Evolutionary conservation across 2,797 vertebrate genomes (phyloP).

Genomic region (Rhabdomys pumilio): DNA sequence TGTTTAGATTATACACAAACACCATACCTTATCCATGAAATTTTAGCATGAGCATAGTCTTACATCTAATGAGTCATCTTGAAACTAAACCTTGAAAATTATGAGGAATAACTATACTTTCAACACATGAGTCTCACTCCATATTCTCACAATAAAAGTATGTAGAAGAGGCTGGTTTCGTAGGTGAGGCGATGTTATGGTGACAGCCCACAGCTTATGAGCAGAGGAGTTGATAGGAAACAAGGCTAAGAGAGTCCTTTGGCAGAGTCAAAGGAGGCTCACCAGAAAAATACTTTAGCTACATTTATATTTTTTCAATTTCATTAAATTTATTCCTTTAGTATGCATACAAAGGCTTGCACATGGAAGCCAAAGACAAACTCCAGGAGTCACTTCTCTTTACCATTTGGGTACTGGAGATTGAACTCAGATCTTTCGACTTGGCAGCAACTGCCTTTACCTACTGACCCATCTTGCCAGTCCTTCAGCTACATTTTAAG

Average conservation of each 20-base stretch:
- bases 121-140: not conserved
- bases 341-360: not conserved
- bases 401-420: not conserved
- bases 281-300: not conserved
- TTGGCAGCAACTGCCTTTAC: not conserved
- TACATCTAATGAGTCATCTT: not conserved
- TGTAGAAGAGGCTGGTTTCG: not conserved
- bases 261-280: rapidly evolving
- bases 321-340: not conserved
- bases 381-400: not conserved
- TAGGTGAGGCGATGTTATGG: not conserved
- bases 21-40: not conserved
- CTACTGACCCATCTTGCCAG: not conserved
- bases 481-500: not conserved
- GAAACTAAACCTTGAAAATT: not conserved
- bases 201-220: not conserved
- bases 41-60: not conserved
- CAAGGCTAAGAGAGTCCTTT: not conserved
- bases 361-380: not conserved
- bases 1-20: not conserved
- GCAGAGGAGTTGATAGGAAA: not conserved
- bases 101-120: not conserved
- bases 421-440: not conserved
- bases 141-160: not conserved
- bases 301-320: not conserved